Evolutionary conservation across 1,140 invertebrate species (phyloP).

Genomic region (Tetragonula clypearis): DNA sequence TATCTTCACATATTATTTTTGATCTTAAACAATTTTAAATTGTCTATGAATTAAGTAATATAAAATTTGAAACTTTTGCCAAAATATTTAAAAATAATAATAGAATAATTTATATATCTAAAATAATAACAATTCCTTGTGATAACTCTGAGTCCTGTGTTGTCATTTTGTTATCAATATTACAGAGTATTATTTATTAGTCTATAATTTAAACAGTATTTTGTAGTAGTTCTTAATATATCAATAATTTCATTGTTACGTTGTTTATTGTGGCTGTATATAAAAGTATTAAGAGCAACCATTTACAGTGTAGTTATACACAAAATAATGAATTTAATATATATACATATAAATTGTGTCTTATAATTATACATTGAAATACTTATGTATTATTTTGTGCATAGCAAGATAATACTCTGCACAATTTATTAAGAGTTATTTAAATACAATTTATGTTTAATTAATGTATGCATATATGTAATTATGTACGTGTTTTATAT

Average conservation of each 20-base stretch:
- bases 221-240: constrained; percentile 44
- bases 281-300: constrained; percentile 8
- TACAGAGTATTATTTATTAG: constrained; percentile 55
- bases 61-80: not conserved
- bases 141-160: constrained; percentile 43
- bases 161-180: constrained; percentile 50
- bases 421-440: constrained; percentile 10
- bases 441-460: not conserved
- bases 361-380: not conserved
- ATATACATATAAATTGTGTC: constrained; percentile 26
- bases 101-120: not conserved
- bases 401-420: constrained; percentile 7
- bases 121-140: constrained; percentile 48
- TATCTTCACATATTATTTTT: not conserved
- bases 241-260: constrained; percentile 26
- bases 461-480: not conserved
- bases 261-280: constrained; percentile 41
- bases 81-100: not conserved
- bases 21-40: not conserved
- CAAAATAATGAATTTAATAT: constrained; percentile 13
- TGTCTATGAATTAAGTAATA: not conserved
- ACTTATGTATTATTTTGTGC: constrained; percentile 28
- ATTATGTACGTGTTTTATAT: not conserved
- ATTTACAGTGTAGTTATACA: constrained; percentile 32
- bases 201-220: constrained; percentile 48